Evolutionary conservation across 2,888 invertebrate genomes (phyloP).

Genomic region (Aleiodes testaceus): DNA sequence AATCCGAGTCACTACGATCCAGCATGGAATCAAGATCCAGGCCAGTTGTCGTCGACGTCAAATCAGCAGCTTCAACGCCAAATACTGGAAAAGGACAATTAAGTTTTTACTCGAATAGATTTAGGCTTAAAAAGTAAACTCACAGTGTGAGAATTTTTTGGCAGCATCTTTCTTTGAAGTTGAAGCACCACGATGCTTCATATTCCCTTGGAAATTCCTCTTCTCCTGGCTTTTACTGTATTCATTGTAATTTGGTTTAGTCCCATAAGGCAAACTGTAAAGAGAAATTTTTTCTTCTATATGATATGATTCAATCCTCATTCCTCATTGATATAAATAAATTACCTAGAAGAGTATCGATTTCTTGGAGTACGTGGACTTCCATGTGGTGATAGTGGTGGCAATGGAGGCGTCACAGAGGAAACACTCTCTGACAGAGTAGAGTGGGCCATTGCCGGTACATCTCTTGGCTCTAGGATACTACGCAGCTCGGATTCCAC

Average conservation of each 20-base stretch:
- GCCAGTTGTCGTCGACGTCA: slow-evolving; percentile 86
- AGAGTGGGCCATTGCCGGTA: slow-evolving; percentile 80
- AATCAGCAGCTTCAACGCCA: slow-evolving; percentile 82
- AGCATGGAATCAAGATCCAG: slow-evolving; percentile 86
- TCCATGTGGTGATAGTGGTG: slow-evolving; percentile 83
- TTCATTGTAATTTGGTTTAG: slow-evolving; percentile 76
- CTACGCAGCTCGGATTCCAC: slow-evolving; percentile 86
- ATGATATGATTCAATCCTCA: neutral
- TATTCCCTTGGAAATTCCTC: slow-evolving; percentile 61
- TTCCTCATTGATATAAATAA: slow-evolving; percentile 39
- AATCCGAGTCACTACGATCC: slow-evolving; percentile 85
- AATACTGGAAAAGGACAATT: slow-evolving; percentile 75
- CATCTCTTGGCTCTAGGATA: slow-evolving; percentile 83
- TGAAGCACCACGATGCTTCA: slow-evolving; percentile 67
- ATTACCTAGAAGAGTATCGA: slow-evolving; percentile 69
- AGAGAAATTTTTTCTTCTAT: no score
- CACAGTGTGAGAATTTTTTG: slow-evolving; percentile 69
- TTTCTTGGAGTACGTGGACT: slow-evolving; percentile 68
- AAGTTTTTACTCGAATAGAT: neutral
- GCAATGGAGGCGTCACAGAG: slow-evolving; percentile 85
- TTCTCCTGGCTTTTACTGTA: slow-evolving; percentile 74
- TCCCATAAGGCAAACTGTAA: slow-evolving; percentile 79
- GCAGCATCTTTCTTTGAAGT: slow-evolving; percentile 67
- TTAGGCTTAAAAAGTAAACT: slow-evolving; percentile 52
- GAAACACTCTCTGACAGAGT: slow-evolving; percentile 80